Percentiles rank a stretch among this genome's conserved stretches.
phyloP scores from a whole-genome alignment of 2,113 vertebrate species.

The Calyptommatus sinebrachiatus region DNA sequence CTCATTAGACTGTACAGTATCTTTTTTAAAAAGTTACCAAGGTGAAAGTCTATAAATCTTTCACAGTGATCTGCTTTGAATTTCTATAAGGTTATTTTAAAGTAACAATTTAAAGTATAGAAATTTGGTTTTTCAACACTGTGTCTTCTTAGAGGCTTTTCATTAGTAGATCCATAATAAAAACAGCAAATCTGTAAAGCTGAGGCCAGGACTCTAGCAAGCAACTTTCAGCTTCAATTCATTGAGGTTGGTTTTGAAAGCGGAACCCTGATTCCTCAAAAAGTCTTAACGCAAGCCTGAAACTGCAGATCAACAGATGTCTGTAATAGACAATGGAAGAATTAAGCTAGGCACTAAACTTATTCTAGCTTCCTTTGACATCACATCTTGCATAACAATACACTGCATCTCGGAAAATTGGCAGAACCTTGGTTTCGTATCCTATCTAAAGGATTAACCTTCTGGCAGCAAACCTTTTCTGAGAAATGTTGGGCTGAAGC shows the following conservation, averaged over 20 bases:
- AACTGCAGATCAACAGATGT: not conserved
- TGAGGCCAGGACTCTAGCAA: conserved; percentile 32
- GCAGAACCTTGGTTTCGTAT: conserved; percentile 8
- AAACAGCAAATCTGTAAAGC: conserved; percentile 20
- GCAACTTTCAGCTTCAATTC: conserved; percentile 2
- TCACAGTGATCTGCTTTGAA: not conserved
- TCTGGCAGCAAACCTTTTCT: conserved; percentile 30
- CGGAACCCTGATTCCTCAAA: conserved; percentile 1
- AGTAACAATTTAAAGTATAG: not conserved
- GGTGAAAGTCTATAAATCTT: not conserved
- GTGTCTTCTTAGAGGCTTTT: not conserved
- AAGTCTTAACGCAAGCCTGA: conserved; percentile 3
- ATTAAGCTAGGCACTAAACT: conserved; percentile 23
- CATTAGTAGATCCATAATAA: conserved; percentile 21
- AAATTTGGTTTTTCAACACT: conserved; percentile 18
- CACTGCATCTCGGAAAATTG: conserved; percentile 17
- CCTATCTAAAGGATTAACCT: conserved; percentile 14
- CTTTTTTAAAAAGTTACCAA: conserved; percentile 31
- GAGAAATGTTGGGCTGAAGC: not conserved
- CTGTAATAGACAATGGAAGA: conserved; percentile 14
- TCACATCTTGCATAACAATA: not conserved
- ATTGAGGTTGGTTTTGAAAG: not conserved
- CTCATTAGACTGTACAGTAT: rapidly evolving
- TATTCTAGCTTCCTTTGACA: conserved; percentile 24
- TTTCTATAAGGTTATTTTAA: not conserved